phyloP scores from a whole-genome alignment of 2,113 vertebrate species.

The Strix uralensis region DNA sequence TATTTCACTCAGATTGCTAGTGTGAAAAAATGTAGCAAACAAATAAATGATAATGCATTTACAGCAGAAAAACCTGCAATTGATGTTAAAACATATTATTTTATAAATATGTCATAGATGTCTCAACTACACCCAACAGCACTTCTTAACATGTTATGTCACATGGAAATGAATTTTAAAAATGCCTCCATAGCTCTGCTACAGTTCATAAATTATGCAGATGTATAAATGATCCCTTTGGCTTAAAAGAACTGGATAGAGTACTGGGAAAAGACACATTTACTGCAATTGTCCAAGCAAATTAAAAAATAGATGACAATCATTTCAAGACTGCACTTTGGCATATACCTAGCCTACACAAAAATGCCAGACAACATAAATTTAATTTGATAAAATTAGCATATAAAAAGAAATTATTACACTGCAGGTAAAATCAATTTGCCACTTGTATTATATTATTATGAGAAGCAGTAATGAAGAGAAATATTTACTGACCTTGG shows the following conservation, averaged over 20 bases:
- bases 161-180: background rate
- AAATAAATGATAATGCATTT: conserved; percentile 64
- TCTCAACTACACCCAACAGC: conserved; percentile 33
- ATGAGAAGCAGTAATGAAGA: background rate
- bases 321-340: conserved; percentile 15
- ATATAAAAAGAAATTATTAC: conserved; percentile 35
- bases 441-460: background rate
- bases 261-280: background rate
- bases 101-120: conserved; percentile 45
- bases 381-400: conserved; percentile 22
- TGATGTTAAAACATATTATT: conserved; percentile 58
- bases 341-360: background rate
- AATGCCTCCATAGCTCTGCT: conserved; percentile 17
- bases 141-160: background rate
- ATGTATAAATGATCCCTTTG: conserved; percentile 19
- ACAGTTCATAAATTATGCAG: background rate
- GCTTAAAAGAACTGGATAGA: background rate
- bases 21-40: conserved; percentile 68
- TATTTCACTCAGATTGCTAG: conserved; percentile 85
- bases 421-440: conserved; percentile 16
- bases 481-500: conserved; percentile 68
- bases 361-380: background rate
- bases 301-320: background rate
- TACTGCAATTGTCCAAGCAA: background rate
- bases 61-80: conserved; percentile 62